Conservation (phyloP, 2,797 vertebrate genomes). For the Rhinoraja longicauda region DNA sequence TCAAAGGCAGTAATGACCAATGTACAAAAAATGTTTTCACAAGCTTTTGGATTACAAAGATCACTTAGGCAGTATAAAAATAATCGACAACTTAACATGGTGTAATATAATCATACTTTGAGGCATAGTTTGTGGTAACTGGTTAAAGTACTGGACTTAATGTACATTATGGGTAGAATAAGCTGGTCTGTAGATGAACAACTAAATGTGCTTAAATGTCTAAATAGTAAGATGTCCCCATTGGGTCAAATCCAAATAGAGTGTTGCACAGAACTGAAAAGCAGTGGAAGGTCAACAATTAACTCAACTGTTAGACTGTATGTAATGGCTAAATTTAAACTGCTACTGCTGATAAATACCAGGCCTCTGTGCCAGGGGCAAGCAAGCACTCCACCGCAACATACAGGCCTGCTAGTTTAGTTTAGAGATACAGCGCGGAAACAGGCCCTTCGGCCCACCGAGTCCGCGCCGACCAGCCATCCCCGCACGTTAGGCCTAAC, state of each 20-base stretch:
- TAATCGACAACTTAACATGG: background rate
- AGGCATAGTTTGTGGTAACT: background rate
- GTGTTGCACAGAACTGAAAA: background rate
- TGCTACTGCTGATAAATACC: background rate
- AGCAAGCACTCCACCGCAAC: no score
- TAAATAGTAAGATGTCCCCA: background rate
- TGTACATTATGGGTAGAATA: background rate
- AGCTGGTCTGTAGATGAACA: background rate
- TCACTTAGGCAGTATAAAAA: conserved; percentile 27
- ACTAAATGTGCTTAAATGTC: background rate
- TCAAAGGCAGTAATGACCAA: conserved; percentile 12
- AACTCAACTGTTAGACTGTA: background rate
- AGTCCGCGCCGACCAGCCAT: no score
- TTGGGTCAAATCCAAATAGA: background rate
- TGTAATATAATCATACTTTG: background rate
- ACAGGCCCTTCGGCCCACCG: no score
- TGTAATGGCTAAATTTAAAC: background rate
- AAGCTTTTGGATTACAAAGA: background rate
- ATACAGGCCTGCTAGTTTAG: no score
- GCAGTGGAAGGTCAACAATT: background rate
- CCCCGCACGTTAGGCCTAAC: background rate
- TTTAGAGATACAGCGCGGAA: no score
- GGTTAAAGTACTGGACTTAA: background rate
- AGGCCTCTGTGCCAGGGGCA: background rate
- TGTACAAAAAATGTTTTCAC: background rate